Conservation (phyloP, 2,113 vertebrate genomes). For the Prietella phreatophila region DNA sequence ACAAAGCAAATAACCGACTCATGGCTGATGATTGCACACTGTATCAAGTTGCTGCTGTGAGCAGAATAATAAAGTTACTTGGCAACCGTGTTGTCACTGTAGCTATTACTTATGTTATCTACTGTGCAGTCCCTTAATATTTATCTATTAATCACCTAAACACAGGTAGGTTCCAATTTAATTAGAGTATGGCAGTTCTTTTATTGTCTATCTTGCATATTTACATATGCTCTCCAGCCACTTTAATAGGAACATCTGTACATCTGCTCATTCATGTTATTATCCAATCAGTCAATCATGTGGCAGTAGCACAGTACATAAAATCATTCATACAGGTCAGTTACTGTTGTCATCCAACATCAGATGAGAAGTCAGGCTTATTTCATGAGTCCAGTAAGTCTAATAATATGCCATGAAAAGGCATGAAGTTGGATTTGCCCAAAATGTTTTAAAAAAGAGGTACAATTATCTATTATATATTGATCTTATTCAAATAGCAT, state of each 20-base stretch:
- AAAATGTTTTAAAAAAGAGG: not conserved
- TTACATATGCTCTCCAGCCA: not conserved
- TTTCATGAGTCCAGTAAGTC: not conserved
- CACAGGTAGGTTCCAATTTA: constrained; percentile 27
- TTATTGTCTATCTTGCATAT: not conserved
- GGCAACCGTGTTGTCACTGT: not conserved
- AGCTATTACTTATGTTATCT: constrained; percentile 3
- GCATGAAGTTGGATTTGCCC: not conserved
- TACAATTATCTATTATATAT: not conserved
- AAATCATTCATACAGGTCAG: not conserved
- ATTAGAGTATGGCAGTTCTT: constrained; percentile 1
- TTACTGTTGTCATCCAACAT: not conserved
- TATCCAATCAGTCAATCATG: not conserved
- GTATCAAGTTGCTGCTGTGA: not conserved
- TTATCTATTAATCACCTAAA: constrained; percentile 27
- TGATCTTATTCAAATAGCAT: not conserved
- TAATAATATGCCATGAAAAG: not conserved
- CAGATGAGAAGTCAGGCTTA: not conserved
- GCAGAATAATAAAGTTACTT: not conserved
- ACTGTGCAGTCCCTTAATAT: not conserved
- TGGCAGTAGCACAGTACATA: not conserved
- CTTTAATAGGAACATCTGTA: not conserved
- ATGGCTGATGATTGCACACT: constrained; percentile 22
- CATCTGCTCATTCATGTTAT: not conserved
- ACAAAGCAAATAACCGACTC: constrained; percentile 22